Base-by-base conservation (phyloP, 1,140 invertebrate genomes). In the Rhynchophorus ferrugineus region DNA sequence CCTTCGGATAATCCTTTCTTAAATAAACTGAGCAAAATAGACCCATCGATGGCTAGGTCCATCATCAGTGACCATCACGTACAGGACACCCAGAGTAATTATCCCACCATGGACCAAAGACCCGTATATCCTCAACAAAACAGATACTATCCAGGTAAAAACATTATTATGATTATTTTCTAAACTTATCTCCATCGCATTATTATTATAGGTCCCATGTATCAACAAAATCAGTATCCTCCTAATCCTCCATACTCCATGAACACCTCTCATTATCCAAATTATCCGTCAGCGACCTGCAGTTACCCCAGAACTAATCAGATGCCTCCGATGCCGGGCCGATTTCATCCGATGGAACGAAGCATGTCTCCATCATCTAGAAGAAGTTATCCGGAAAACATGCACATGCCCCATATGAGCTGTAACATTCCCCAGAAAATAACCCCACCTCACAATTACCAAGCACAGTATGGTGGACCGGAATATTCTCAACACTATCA, bases 401-500 rank as follows among this genome's bases (percentile, higher is more conserved):
- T 62, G 9, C 55, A 53, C 7, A 59, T 57, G 36, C 24, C 56
- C 35, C 51, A 21, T 6, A 46, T 61, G 43, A 60, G 57, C 42
- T 49, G 45, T 11, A 33, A 42, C 3, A 56, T 52, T 13, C 53
- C 58, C 7, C 57, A 56, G 33, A 62, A 58, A 48, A 58, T 61
- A 1, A 48, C 59, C 0, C 49, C 60, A 1, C 46, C 20, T 2
- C 37, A 38, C 20, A 49, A 44, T 17, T 60, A 63, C 29, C 47
- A 56, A n/a, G 41, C 50, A 6, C 59, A 61, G 11, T 63, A 61
- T 38, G 45, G 36, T 17, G 56, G 61, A 17, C 51, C 59, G 0
- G 66, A 68, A 34, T 69, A 69, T 44, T 58, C 66, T 3, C 66
- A 68, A 44, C 66, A 69, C 47, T 69, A 68, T 41, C 67, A 69